Evolutionary conservation across 2,113 vertebrate species (phyloP).

Genomic region (Chaetorhynchus papuensis): DNA sequence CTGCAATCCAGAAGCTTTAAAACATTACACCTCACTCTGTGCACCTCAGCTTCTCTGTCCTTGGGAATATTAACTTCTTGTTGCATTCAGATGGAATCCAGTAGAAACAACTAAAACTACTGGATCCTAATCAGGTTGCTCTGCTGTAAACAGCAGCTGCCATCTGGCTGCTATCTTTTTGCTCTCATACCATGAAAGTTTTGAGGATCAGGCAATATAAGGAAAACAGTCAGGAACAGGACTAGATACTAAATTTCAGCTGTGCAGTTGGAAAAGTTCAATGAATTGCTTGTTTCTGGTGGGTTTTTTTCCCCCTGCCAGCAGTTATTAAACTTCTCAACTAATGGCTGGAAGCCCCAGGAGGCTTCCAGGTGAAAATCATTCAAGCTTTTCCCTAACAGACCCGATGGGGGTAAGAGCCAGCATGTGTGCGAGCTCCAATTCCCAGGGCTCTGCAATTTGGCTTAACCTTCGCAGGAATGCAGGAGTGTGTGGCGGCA

Average conservation of each 20-base stretch:
- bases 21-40: background rate
- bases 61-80: background rate
- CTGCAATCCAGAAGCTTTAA: background rate
- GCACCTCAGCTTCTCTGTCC: background rate
- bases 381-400: conserved; percentile 5
- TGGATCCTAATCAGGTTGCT: background rate
- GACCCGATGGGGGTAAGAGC: background rate
- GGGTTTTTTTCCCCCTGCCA: background rate
- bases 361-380: conserved; percentile 20
- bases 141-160: background rate
- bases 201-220: background rate
- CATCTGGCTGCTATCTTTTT: background rate
- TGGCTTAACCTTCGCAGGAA: conserved; percentile 14
- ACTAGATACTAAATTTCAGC: background rate
- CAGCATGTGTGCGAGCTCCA: background rate
- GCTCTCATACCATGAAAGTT: background rate
- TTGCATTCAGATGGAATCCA: background rate
- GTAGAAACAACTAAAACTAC: background rate
- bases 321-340: background rate
- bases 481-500: background rate
- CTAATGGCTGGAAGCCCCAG: background rate
- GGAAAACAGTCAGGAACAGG: background rate
- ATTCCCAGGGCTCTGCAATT: conserved; percentile 37
- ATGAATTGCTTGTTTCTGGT: background rate
- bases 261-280: background rate